Percentiles rank a stretch among this genome's conserved stretches.
phyloP scores from a whole-genome alignment of 1,140 invertebrate species.

The Drosophila parabipectinata region DNA sequence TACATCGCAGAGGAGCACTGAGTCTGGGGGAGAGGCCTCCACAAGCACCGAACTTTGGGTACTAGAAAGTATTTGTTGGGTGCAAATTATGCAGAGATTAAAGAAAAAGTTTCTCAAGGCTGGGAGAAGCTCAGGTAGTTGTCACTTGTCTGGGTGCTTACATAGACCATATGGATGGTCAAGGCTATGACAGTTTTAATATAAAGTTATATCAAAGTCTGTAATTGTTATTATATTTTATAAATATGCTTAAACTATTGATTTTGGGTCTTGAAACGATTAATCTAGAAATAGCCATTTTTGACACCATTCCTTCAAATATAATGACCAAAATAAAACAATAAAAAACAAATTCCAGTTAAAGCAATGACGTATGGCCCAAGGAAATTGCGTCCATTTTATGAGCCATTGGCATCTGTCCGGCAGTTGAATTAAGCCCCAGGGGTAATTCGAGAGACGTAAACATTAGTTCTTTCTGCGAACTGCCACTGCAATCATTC shows the following conservation, averaged over 20 bases:
- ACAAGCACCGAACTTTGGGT: conserved; percentile 24
- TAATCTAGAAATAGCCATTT: too few species aligned
- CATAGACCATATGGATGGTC: neutral
- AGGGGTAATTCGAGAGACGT: conserved; percentile 22
- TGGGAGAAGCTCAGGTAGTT: neutral
- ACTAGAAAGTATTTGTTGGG: conserved; percentile 21
- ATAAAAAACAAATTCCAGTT: neutral
- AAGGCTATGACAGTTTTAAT: too few species aligned
- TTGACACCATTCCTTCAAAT: too few species aligned
- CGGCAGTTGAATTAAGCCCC: conserved; percentile 25
- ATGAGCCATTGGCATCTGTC: conserved; percentile 37
- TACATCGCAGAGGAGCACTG: conserved; percentile 6
- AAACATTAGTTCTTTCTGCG: conserved; percentile 24
- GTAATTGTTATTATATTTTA: too few species aligned
- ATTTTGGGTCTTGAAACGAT: too few species aligned
- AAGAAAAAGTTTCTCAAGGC: conserved; percentile 4
- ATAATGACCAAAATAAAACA: too few species aligned
- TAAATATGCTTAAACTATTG: too few species aligned
- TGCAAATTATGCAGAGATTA: conserved; percentile 42
- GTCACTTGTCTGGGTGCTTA: neutral
- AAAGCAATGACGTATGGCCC: neutral
- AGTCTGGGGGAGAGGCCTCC: neutral
- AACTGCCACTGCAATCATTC: conserved; percentile 29
- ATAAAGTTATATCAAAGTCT: too few species aligned
- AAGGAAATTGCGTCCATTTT: conserved; percentile 21